Percentiles rank a stretch among this genome's conserved stretches.
phyloP scores from a whole-genome alignment of 2,888 invertebrate genomes.

The Ornithoptera alexandrae region DNA sequence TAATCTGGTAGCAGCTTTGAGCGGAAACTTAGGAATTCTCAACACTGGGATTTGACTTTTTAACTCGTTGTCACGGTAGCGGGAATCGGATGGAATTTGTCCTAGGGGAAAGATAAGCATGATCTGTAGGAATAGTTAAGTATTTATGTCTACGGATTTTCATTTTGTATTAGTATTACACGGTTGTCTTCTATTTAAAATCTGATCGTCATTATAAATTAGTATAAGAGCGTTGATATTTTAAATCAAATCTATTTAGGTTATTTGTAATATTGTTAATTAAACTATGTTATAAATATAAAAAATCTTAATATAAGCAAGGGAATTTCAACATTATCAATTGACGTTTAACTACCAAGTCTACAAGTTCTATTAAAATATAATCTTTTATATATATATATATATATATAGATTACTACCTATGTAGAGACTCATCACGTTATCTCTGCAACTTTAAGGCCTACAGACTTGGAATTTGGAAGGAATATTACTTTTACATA shows the following conservation, averaged over 20 bases:
- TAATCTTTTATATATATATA: no score
- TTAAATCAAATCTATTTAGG: neutral
- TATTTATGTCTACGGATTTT: slow-evolving; percentile 2
- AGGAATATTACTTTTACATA: no score
- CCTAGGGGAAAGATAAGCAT: slow-evolving; percentile 22
- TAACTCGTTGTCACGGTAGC: slow-evolving; percentile 17
- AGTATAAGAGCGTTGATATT: neutral
- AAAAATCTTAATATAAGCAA: no score
- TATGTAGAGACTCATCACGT: no score
- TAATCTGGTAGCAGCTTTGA: slow-evolving; percentile 1
- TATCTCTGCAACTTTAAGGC: no score
- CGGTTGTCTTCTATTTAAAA: no score
- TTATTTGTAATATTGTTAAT: neutral
- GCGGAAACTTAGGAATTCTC: slow-evolving; percentile 19
- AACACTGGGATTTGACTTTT: slow-evolving; percentile 25
- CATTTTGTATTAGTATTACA: neutral
- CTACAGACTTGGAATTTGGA: no score
- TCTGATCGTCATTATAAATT: neutral
- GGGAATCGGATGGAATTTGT: slow-evolving; percentile 15
- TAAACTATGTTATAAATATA: neutral
- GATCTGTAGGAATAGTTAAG: slow-evolving; percentile 23
- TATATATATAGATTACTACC: no score
- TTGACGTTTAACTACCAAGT: no score
- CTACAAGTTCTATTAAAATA: no score
- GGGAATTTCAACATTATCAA: no score